Evolutionary conservation across 2,888 invertebrate species (phyloP).

Genomic region (Gasteruption jaculator): DNA sequence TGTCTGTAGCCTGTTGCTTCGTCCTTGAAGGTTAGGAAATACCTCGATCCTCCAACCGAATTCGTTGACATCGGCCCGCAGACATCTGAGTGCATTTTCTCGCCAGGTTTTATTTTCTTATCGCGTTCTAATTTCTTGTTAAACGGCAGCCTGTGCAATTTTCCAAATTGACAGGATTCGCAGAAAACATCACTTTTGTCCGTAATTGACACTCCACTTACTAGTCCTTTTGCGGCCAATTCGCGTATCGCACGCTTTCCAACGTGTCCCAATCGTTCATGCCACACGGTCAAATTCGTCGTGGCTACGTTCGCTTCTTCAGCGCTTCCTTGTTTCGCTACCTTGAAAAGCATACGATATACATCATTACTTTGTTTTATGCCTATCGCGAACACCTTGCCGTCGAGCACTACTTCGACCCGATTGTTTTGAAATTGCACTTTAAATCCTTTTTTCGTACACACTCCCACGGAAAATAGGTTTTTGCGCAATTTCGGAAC

Average conservation of each 20-base stretch:
- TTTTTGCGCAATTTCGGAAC: slow-evolving; percentile 25
- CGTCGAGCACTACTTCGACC: slow-evolving; percentile 11
- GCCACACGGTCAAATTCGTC: slow-evolving; percentile 20
- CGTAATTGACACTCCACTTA: slow-evolving; percentile 19
- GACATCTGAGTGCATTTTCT: slow-evolving; percentile 11
- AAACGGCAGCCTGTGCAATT: slow-evolving; percentile 19
- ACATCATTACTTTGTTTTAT: slow-evolving; percentile 21
- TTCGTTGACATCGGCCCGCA: slow-evolving; percentile 13
- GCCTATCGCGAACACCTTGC: slow-evolving; percentile 20
- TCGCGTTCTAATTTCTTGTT: slow-evolving; percentile 11
- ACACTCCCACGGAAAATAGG: slow-evolving; percentile 23
- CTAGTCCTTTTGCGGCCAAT: slow-evolving; percentile 20
- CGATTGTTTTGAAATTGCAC: slow-evolving; percentile 15
- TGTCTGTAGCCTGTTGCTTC: slow-evolving; percentile 2
- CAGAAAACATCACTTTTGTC: slow-evolving; percentile 19
- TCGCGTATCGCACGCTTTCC: slow-evolving; percentile 19
- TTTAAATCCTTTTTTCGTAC: slow-evolving; percentile 14
- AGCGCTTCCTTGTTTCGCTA: slow-evolving; percentile 11
- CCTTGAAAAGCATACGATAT: slow-evolving; percentile 24
- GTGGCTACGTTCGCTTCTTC: slow-evolving; percentile 21
- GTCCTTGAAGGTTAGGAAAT: slow-evolving; percentile 13
- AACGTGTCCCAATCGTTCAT: slow-evolving; percentile 21
- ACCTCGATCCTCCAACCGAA: slow-evolving; percentile 11
- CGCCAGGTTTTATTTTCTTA: slow-evolving; percentile 8
- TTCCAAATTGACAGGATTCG: slow-evolving; percentile 18